Base-by-base conservation (phyloP, 2,113 vertebrate species). In the Cephalopholis sonnerati region DNA sequence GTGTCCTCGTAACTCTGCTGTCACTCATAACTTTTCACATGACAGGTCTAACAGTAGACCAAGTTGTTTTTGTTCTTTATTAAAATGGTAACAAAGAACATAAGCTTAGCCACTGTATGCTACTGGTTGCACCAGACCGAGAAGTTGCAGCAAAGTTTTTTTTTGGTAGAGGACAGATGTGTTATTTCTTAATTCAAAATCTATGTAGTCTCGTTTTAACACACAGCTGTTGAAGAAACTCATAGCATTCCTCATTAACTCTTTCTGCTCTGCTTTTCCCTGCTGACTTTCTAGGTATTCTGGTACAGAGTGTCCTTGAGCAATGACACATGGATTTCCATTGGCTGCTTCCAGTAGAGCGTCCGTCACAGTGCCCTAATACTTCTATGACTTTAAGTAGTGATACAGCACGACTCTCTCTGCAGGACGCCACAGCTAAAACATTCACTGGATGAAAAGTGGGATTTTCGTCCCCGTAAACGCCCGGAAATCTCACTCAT, bases 251-350 rank as follows among this genome's bases (percentile, higher is more conserved):
- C 51, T 58, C 77, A 57, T 66, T 32, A 44, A 50, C 3, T n/a
- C 61, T 55, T 64, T 20, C 22, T 64, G 39, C 72, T 80, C 15
- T 62, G 59, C 55, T 44, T 69, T 46, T 10, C 59, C 65, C 75
- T 44, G 51, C 44, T 81, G 63, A 44, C 74, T 69, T 61, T 61
- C 24, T 10, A n/a, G 59, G 29, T 41, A 59, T 55, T 36, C 53
- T 54, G 0, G 25, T 39, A n/a, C 50, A 15, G 2, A 9, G 10
- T 58, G 73, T 69, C 89, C 87, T 87, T 89, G 79, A 81, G 73
- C 73, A 81, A 54, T 83, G 68, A 83, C 73, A 62, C 57, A 36
- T 32, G 36, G 70, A 71, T 82, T 84, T 82, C 57, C 24, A 39
- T 61, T 66, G 61, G 74, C 54, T 58, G 39, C 75, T 41, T 77